phyloP scores from a whole-genome alignment of 2,113 vertebrate species.

The Vanacampus margaritifer region DNA sequence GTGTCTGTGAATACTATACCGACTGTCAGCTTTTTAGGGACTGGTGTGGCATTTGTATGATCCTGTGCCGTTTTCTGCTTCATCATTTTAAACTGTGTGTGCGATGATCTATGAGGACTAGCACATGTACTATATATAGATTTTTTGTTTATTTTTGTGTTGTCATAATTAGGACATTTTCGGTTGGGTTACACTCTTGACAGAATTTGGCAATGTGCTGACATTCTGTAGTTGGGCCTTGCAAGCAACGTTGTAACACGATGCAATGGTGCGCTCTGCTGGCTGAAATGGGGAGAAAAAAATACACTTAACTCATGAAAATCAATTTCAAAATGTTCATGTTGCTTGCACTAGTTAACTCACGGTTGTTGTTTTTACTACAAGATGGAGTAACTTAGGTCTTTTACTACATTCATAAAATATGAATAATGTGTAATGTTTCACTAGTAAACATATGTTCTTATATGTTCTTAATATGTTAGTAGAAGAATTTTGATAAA shows the following conservation, averaged over 20 bases:
- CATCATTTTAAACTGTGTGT: conserved; percentile 26
- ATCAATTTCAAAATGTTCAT: background rate
- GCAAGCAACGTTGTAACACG: conserved; percentile 19
- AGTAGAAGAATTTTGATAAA: background rate
- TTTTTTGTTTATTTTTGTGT: conserved; percentile 1
- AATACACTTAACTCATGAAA: background rate
- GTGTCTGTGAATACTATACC: conserved; percentile 63
- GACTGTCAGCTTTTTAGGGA: conserved; percentile 47
- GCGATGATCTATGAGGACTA: background rate
- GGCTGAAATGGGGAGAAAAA: conserved; percentile 36
- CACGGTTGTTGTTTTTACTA: conserved; percentile 6
- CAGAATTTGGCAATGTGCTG: conserved; percentile 30
- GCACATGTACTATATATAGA: background rate
- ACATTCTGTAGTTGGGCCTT: conserved; percentile 24
- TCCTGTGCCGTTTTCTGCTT: conserved; percentile 28
- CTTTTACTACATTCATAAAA: background rate
- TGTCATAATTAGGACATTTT: conserved; percentile 15
- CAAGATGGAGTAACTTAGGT: background rate
- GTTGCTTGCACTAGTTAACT: background rate
- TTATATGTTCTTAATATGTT: background rate
- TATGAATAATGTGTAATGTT: background rate
- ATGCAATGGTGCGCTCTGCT: conserved; percentile 69
- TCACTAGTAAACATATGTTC: background rate
- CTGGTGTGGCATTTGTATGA: conserved; percentile 46
- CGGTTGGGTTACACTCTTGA: conserved; percentile 14